Percentiles rank a stretch among this genome's conserved stretches.
phyloP scores from a whole-genome alignment of 2,113 vertebrate genomes.

The Xiphorhynchus elegans region DNA sequence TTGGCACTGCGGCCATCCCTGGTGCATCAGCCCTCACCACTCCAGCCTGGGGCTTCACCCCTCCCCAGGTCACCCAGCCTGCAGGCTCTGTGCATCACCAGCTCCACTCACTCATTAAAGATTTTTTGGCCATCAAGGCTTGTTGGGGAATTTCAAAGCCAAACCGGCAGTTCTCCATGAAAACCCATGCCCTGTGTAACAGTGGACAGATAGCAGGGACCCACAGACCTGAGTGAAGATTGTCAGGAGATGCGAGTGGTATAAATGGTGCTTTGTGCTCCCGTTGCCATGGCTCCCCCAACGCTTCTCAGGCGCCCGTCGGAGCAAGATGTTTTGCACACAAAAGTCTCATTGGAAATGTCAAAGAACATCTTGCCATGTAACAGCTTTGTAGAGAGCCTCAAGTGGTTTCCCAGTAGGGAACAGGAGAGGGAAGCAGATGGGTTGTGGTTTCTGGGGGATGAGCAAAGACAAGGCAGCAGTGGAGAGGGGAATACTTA shows the following conservation, averaged over 20 bases:
- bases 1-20: not conserved
- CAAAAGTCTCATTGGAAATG: conserved; percentile 73
- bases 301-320: conserved; percentile 51
- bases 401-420: not conserved
- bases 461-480: not conserved
- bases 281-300: conserved; percentile 72
- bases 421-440: conserved; percentile 34
- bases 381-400: conserved; percentile 17
- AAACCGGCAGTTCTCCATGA: not conserved
- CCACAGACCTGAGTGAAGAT: not conserved
- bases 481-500: not conserved
- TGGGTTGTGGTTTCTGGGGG: not conserved
- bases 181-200: not conserved
- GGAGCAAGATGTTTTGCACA: conserved; percentile 58
- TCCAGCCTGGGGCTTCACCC: not conserved
- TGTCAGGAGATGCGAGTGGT: not conserved
- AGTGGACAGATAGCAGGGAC: fast-evolving
- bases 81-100: fast-evolving
- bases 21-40: fast-evolving
- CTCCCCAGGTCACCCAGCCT: fast-evolving
- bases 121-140: not conserved
- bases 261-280: conserved; percentile 14
- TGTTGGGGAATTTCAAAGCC: not conserved
- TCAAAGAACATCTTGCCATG: conserved; percentile 68
- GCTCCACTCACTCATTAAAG: not conserved